These are phyloP conservation scores for Holothuria glaberrima DNA, from an alignment of 35 echinoderm and acorn worm species.

Conservation along the genomic window DNA sequence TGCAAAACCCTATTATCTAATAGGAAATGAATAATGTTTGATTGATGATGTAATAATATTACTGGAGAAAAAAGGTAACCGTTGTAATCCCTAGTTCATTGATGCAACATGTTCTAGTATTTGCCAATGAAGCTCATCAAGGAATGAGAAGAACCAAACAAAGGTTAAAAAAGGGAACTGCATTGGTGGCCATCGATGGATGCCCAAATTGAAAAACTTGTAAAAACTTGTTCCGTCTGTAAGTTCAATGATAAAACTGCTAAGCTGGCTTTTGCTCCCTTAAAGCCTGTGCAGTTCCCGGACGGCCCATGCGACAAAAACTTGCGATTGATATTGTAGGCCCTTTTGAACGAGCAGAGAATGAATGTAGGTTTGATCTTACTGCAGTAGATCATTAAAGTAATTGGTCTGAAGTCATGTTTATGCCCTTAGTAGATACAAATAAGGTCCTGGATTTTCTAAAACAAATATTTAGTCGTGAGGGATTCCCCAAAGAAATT, in stretches of 20 bases:
- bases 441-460: background rate
- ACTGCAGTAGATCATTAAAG: no score
- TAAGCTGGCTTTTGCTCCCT: conserved; percentile 22
- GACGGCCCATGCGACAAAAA: background rate
- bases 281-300: background rate
- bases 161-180: conserved; percentile 34
- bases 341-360: no score
- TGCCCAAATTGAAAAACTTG: background rate
- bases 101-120: background rate
- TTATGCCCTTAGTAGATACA: no score
- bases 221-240: background rate
- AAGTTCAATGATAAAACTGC: background rate
- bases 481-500: conserved; percentile 8
- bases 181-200: conserved; percentile 21
- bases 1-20: background rate
- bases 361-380: no score
- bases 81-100: background rate
- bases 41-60: background rate
- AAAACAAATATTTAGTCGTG: no score
- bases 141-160: conserved; percentile 17
- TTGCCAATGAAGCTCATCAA: conserved; percentile 6
- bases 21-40: background rate
- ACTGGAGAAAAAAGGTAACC: background rate
- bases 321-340: no score
- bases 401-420: no score